Conservation (phyloP, 2,113 vertebrate genomes). For the Rhea pennata region DNA sequence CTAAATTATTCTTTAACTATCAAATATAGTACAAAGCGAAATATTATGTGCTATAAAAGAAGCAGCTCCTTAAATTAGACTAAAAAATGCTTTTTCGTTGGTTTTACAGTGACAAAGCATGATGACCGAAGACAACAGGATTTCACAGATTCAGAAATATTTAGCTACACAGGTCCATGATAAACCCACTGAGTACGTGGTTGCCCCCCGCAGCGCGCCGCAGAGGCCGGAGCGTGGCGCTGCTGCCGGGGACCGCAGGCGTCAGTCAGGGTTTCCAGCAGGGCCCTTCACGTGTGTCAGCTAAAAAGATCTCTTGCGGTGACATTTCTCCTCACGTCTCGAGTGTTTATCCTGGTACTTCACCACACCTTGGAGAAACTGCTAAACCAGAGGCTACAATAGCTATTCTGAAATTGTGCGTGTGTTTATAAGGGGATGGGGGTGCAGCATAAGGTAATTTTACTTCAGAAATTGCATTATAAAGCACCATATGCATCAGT, state of each 20-base stretch:
- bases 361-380: constrained; percentile 53
- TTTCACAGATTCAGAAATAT: constrained; percentile 68
- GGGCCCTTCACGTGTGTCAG: constrained; percentile 26
- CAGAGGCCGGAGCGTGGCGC: background rate
- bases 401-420: constrained; percentile 69
- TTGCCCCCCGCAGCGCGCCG: constrained; percentile 32
- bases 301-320: constrained; percentile 21
- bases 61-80: constrained; percentile 85
- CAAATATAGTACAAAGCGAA: constrained; percentile 85
- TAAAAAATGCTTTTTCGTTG: constrained; percentile 74
- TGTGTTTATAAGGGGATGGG: constrained; percentile 66
- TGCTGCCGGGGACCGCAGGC: constrained; percentile 40
- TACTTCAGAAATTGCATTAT: constrained; percentile 66
- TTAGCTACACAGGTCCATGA: constrained; percentile 75
- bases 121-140: constrained; percentile 73
- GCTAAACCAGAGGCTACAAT: constrained; percentile 72
- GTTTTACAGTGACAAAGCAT: constrained; percentile 79
- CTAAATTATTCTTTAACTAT: constrained; percentile 83
- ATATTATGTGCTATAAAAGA: constrained; percentile 84
- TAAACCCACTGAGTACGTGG: constrained; percentile 56
- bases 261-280: constrained; percentile 41
- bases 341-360: constrained; percentile 62
- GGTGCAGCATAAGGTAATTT: constrained; percentile 69
- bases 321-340: constrained; percentile 8
- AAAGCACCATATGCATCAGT: constrained; percentile 71